Base-by-base conservation (phyloP, 2,113 vertebrate genomes). In the Calidris pygmaea region DNA sequence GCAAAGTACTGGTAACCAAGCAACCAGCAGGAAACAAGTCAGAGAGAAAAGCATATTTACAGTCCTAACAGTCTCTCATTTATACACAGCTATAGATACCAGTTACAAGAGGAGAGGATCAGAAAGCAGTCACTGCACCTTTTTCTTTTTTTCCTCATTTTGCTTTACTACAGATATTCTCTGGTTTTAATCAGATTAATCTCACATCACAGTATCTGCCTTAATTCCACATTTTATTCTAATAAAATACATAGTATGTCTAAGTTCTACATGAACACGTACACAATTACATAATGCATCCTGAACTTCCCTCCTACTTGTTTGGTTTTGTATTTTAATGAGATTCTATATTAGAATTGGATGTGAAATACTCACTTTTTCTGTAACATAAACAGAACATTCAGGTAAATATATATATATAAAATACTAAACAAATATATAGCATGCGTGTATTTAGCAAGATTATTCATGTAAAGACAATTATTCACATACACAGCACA, bases 1-100 rank as follows among this genome's bases (percentile, higher is more conserved):
- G 92, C 85, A 95, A 96, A 96, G 76, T 78, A 70, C 60, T 86
- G 56, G 97, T 97, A 96, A 96, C 97, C 86, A 96, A 92, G 97
- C 97, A 97, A 97, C 97, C 63, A 92, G 77, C 22, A 96, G 94
- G 94, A 94, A 97, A 92, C 50, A 92, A 93, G 74, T 94, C 85
- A 96, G 65, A 83, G 59, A 72, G 65, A 90, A 93, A 94, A 90
- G 75, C 77, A 37, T 92, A 96, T 97, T 97, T 96, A 96, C 90
- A 90, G 30, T 83, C 55, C 80, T 72, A 92, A 75, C 67, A 68
- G 89, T 59, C 75, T 94, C 75, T 93, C 94, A 85, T 83, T 95
- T 95, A 83, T 47, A 90, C 37, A 79, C 66, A 95, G 75, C 48
- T 91, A 94, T 18, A 91, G 78, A 91, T 77, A 94, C 67, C 43